Conservation (phyloP, 2,888 invertebrate species). For the Ormyrus nitidulus region DNA sequence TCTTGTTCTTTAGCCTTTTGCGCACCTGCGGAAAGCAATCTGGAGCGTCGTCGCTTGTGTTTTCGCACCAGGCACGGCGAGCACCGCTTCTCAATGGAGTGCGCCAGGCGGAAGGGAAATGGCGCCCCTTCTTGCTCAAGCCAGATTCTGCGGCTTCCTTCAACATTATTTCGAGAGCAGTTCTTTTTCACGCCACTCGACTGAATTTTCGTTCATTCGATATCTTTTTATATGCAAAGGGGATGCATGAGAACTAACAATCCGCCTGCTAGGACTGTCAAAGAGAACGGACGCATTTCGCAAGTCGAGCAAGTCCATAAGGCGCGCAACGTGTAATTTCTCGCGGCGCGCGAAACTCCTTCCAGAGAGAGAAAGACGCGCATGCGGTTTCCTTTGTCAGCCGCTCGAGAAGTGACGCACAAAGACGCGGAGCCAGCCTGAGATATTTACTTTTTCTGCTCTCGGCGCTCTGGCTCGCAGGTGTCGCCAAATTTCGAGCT, state of each 20-base stretch:
- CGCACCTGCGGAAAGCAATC: conserved; percentile 30
- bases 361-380: neutral
- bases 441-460: conserved; percentile 24
- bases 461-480: no score
- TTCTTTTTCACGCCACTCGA: no score
- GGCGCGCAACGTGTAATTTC: conserved; percentile 49
- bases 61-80: conserved; percentile 1
- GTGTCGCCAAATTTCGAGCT: neutral
- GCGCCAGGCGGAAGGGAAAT: neutral
- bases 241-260: no score
- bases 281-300: no score
- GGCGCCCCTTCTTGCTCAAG: neutral
- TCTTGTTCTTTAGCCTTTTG: no score
- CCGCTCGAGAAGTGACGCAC: neutral
- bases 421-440: neutral
- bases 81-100: neutral
- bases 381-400: conserved; percentile 43
- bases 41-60: neutral
- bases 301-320: no score
- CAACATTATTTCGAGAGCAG: no score
- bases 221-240: no score
- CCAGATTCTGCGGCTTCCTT: neutral
- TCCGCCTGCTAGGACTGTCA: no score
- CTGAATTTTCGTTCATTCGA: no score
- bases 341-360: conserved; percentile 20